Base-by-base conservation (phyloP, 2,113 vertebrate species). In the Ictidomys tridecemlineatus region DNA sequence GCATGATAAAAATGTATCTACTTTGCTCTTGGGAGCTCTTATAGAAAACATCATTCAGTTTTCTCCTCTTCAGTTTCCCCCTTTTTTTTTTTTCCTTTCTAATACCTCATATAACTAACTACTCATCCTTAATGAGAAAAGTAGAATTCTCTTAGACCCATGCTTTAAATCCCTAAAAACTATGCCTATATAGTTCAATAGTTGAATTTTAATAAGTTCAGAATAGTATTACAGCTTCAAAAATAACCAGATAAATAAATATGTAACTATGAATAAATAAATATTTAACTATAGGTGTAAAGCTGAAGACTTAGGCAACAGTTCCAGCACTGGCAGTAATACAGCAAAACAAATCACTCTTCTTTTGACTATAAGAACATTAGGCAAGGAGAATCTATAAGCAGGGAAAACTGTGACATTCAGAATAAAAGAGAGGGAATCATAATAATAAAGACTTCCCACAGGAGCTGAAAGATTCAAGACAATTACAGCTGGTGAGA, bases 161-260 rank as follows among this genome's bases (percentile, higher is more conserved):
- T 73, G 39, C 42, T 85, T 89, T 65, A 79, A 78, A 16, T 93
- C 37, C 53, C 37, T 48, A 39, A 92, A 28, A 61, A 45, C 34
- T 51, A 13, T 51, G 10, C 48, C 48, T 51, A 63, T 39, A 48
- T 32, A 88, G 32, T 85, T 85, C 70, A 96, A 5, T 73, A 93
- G 69, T 84, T 96, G 58, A 95, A 94, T 83, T 78, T 67, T 73
- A 78, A 67, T 94, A 53, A 45, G 82, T 96, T 95, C 48, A 82
- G 72, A 96, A 95, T 92, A n/a, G 53, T 34, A 92, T 13, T 61
- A 88, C 51, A 85, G 63, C 34, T 56, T 56, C 53, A 87, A 97
- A 96, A 95, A 79, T 90, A 72, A 51, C 10, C 73, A 89, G 76
- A 80, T 37, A 82, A 83, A 51, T 89, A 95, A 76, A 80, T 93